These are phyloP conservation scores for Ranitomeya imitator DNA, from an alignment of 2,113 vertebrate genomes.

Conservation along the genomic window DNA sequence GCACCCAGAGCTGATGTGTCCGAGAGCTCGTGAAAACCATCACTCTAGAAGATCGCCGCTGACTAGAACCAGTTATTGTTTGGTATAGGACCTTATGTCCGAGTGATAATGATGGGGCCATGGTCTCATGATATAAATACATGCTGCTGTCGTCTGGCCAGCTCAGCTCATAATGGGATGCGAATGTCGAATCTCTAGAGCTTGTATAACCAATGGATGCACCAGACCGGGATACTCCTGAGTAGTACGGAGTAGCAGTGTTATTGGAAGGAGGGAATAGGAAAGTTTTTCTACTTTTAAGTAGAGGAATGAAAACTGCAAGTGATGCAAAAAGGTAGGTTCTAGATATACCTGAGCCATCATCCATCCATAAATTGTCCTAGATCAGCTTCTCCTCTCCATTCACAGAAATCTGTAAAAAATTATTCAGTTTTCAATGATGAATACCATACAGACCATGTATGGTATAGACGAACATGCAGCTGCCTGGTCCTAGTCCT, in stretches of 20 bases:
- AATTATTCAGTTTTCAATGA: too few relatives aligned
- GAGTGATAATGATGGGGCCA: neutral
- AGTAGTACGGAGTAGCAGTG: neutral
- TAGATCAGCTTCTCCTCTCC: neutral
- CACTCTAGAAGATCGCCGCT: neutral
- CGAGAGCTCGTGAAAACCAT: neutral
- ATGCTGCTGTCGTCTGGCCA: neutral
- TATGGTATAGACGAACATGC: neutral
- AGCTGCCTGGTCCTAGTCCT: neutral
- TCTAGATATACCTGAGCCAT: neutral
- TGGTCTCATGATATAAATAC: neutral
- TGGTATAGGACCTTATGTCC: neutral
- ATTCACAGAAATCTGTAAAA: neutral
- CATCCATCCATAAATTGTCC: neutral
- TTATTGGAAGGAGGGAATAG: neutral
- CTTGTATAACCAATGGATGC: neutral
- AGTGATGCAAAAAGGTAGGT: slow-evolving; percentile 4
- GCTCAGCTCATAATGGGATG: neutral
- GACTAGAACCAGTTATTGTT: neutral
- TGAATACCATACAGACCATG: neutral
- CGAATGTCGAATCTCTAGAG: neutral
- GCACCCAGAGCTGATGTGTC: neutral
- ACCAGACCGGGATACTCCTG: neutral
- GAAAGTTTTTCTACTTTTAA: neutral
- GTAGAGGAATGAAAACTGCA: neutral